A percentile compares a stretch with the other conserved stretches of the same genome.
Evolutionary conservation across 2,888 invertebrate species (phyloP).

Genomic region (Galeopsomyia nigrocyanea): DNA sequence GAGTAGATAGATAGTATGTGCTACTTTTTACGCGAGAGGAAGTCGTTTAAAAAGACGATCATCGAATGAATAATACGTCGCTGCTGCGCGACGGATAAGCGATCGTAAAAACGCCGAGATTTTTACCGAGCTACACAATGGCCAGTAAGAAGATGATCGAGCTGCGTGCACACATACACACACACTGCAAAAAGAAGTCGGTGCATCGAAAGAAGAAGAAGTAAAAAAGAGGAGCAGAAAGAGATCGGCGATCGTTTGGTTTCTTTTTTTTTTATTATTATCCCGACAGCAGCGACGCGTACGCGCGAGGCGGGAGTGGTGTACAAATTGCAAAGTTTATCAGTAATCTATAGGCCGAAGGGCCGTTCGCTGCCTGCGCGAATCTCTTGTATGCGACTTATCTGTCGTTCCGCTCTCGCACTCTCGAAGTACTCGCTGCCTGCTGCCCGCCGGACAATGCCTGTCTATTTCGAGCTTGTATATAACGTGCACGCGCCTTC

Average conservation of each 20-base stretch:
- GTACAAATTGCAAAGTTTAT: conserved; percentile 44
- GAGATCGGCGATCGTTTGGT: not conserved
- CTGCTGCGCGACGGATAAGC: conserved; percentile 25
- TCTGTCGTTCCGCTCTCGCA: conserved; percentile 39
- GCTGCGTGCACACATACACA: not conserved
- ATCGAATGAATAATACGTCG: conserved; percentile 15
- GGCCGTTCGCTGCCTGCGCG: not conserved
- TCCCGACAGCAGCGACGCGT: conserved; percentile 6
- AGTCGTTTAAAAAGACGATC: conserved; percentile 12
- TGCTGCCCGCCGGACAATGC: conserved; percentile 32
- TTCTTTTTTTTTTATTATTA: too few species aligned
- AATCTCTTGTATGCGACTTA: conserved; percentile 26
- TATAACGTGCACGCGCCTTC: conserved; percentile 1
- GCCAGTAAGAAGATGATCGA: conserved; percentile 24
- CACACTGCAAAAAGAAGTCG: conserved; percentile 25
- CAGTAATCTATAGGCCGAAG: conserved; percentile 41
- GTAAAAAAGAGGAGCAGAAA: conserved; percentile 17
- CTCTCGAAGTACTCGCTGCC: too few species aligned
- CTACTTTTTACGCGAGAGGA: too few species aligned
- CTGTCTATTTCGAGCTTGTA: conserved; percentile 36
- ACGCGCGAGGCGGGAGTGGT: conserved; percentile 31
- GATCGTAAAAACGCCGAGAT: conserved; percentile 14
- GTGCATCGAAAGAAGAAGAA: not conserved
- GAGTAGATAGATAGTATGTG: too few species aligned
- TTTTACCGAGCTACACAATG: conserved; percentile 35